These are phyloP conservation scores for Incurvaria masculella DNA, from an alignment of 2,888 invertebrate species.

Conservation along the genomic window DNA sequence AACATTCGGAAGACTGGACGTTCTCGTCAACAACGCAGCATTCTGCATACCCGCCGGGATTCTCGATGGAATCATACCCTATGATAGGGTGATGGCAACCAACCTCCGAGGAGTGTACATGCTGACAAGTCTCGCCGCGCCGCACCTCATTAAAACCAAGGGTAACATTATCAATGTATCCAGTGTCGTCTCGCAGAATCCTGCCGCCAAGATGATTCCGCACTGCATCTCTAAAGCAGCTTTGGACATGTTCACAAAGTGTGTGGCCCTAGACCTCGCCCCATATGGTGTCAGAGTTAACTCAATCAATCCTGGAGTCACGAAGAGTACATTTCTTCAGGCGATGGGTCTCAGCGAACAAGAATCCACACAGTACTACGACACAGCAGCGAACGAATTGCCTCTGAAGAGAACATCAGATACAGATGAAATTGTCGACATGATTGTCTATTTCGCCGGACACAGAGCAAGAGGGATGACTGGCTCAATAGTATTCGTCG, in stretches of 20 bases:
- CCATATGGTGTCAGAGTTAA: conserved; percentile 35
- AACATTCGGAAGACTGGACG: too few relatives aligned
- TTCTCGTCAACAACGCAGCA: too few relatives aligned
- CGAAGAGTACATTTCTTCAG: conserved; percentile 32
- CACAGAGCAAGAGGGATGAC: conserved; percentile 33
- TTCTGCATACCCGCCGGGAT: too few relatives aligned
- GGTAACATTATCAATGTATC: conserved; percentile 39
- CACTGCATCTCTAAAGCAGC: conserved; percentile 43
- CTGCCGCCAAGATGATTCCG: conserved; percentile 26
- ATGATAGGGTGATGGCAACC: conserved; percentile 31
- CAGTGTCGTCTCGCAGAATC: conserved; percentile 28
- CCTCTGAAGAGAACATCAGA: conserved; percentile 20
- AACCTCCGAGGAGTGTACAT: conserved; percentile 35
- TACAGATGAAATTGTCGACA: conserved; percentile 31
- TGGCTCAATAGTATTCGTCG: conserved; percentile 47
- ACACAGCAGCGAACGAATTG: conserved; percentile 21
- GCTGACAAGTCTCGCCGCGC: conserved; percentile 28
- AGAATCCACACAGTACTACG: conserved; percentile 24
- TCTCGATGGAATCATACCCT: too few relatives aligned
- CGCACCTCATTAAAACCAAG: conserved; percentile 27
- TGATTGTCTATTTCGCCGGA: conserved; percentile 33
- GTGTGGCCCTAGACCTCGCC: conserved; percentile 31
- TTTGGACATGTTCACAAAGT: conserved; percentile 36
- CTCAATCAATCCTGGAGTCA: conserved; percentile 36
- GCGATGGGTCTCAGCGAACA: conserved; percentile 28